Base-by-base conservation (phyloP, 2,797 vertebrate genomes). In the Rhabdomys pumilio region DNA sequence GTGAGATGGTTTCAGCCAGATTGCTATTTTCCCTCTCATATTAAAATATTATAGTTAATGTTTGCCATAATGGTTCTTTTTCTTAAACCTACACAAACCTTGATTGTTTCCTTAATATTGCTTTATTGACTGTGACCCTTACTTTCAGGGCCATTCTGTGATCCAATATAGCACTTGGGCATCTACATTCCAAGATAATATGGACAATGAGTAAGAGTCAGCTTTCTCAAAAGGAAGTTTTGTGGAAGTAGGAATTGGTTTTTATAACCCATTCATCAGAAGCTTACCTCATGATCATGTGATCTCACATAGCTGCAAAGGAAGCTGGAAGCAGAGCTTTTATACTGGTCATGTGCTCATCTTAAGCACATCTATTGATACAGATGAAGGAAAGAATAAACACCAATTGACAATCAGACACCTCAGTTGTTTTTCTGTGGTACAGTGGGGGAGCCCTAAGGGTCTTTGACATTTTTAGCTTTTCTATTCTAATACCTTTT, bases 401-500 rank as follows among this genome's bases (percentile, higher is more conserved):
- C n/a, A 80, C 65, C 26, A 79, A 88, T 6, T 31, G 15, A 44
- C 57, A 81, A 89, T 90, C 59, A 95, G 10, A 72, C 0, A 47
- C 93, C 63, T 84, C 53, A 72, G 69, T 95, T 94, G 69, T 13
- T 89, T 90, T 96, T 87, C 89, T 61, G 7, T 67, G 41, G 34
- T 50, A 4, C 26, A 34, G 34, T 86, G 63, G 44, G 55, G 3
- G 38, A 85, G 96, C 12, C 2, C 44, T 15, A 20, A 92, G 93
- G 72, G 4, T 94, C 10, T 59, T 41, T 57, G 22, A 55, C 65
- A 31, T 87, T 84, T 94, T 88, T 91, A 72, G 38, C 61, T 92
- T 96, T 26, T 83, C 57, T 59, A 34, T 26, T 55, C 50, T 97
- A 95, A 89, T 73, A 76, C n/a, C 96, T 95, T 75, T 7, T 29